These are phyloP conservation scores for Yponomeuta malinellus DNA, from an alignment of 2,888 invertebrate species.

Conservation along the genomic window DNA sequence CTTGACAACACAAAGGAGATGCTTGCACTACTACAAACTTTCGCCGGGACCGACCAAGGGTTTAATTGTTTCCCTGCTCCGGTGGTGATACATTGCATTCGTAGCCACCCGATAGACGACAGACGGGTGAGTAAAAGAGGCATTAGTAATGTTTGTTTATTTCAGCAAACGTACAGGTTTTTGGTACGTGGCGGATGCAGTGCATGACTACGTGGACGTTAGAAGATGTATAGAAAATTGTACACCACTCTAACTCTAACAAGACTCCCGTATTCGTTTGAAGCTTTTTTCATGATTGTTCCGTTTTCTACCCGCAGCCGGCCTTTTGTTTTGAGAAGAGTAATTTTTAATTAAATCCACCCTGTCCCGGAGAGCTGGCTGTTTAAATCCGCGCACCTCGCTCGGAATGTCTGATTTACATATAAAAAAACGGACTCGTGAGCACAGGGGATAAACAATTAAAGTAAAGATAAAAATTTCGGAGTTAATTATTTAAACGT, in stretches of 20 bases:
- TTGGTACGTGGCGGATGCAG: background rate
- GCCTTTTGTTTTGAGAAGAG: conserved; percentile 50
- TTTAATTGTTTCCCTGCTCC: conserved; percentile 69
- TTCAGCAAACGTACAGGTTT: background rate
- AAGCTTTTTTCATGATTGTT: background rate
- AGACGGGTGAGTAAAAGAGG: background rate
- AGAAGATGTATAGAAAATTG: conserved; percentile 50
- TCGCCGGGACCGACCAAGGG: conserved; percentile 54
- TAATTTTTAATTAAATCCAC: conserved; percentile 58
- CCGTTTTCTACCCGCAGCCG: conserved; percentile 20
- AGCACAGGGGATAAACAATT: conserved; percentile 8
- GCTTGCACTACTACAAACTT: conserved; percentile 57
- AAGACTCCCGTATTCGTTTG: background rate
- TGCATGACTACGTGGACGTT: background rate
- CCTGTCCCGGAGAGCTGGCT: conserved; percentile 17
- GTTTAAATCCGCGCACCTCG: conserved; percentile 8
- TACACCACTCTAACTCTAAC: conserved; percentile 23
- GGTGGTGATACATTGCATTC: conserved; percentile 9
- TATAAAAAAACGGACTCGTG: background rate
- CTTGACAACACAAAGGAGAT: conserved; percentile 51
- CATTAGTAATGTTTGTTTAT: background rate
- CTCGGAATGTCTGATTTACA: conserved; percentile 5
- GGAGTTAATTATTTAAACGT: background rate
- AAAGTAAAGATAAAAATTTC: background rate
- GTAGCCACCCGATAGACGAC: background rate